Percentiles rank a stretch among this genome's conserved stretches.
These are phyloP conservation scores for Patella depressa DNA, from an alignment of 2,888 invertebrate species.

Conservation along the genomic window DNA sequence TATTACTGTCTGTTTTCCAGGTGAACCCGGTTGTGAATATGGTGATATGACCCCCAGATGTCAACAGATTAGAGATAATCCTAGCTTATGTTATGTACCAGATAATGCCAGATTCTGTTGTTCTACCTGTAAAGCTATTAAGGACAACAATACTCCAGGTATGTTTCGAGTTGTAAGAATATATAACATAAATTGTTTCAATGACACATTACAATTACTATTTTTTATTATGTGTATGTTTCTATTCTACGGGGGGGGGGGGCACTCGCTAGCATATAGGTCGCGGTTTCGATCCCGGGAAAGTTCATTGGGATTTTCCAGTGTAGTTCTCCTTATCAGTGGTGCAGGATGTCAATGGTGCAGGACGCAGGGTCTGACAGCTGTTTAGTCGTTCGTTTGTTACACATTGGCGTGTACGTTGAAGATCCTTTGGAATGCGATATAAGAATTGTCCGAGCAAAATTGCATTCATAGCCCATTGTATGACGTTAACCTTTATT, in stretches of 20 bases:
- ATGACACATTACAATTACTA: too few relatives aligned
- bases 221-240: neutral
- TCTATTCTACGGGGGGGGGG: neutral
- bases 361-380: too few relatives aligned
- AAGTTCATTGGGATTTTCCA: too few relatives aligned
- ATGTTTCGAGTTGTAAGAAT: constrained; percentile 12
- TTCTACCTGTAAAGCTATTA: constrained; percentile 50
- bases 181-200: neutral
- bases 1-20: constrained; percentile 14
- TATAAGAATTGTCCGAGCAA: too few relatives aligned
- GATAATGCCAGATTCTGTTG: constrained; percentile 61
- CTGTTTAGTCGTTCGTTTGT: too few relatives aligned
- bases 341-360: too few relatives aligned
- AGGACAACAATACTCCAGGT: constrained; percentile 44
- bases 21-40: constrained; percentile 48
- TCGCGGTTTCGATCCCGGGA: too few relatives aligned
- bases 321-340: too few relatives aligned
- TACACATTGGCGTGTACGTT: too few relatives aligned
- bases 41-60: constrained; percentile 56
- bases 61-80: constrained; percentile 44
- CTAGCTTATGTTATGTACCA: constrained; percentile 55
- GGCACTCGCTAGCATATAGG: neutral
- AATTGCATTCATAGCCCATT: too few relatives aligned
- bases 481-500: too few relatives aligned
- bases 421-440: too few relatives aligned